A percentile compares a stretch with the other conserved stretches of the same genome.
Evolutionary conservation across 2,113 vertebrate species (phyloP).

Genomic region (Triplophysa dalaica): DNA sequence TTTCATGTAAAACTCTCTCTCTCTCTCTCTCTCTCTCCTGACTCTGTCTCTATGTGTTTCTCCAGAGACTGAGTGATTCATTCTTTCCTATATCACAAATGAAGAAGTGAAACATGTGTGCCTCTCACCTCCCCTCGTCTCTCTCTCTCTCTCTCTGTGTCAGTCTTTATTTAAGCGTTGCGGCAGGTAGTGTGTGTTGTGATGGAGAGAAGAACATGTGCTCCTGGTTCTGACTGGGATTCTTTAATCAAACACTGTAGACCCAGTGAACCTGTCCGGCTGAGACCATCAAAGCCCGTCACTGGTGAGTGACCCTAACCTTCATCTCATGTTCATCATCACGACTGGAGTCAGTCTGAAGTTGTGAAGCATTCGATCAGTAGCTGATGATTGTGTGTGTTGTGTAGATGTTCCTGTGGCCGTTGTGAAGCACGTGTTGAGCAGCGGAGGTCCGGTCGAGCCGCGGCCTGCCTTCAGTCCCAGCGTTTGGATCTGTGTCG

Average conservation of each 20-base stretch:
- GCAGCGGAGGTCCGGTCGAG: not conserved
- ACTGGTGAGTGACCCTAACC: slow-evolving; percentile 25
- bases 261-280: rapidly evolving
- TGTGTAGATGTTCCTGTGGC: not conserved
- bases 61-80: slow-evolving; percentile 63
- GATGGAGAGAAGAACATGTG: slow-evolving; percentile 19
- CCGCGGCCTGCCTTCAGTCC: slow-evolving; percentile 42
- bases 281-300: not conserved
- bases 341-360: not conserved
- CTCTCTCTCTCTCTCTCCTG: slow-evolving; percentile 4
- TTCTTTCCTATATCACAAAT: slow-evolving; percentile 59
- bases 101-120: slow-evolving; percentile 71
- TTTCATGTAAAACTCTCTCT: not conserved
- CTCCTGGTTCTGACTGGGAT: not conserved
- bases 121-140: slow-evolving; percentile 34
- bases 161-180: not conserved
- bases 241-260: not conserved
- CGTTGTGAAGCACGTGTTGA: not conserved
- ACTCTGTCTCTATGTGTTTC: not conserved
- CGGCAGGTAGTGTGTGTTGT: not conserved
- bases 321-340: not conserved
- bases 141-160: slow-evolving; percentile 10
- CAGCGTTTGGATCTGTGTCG: slow-evolving; percentile 62
- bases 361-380: not conserved
- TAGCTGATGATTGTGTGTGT: not conserved